Percentiles rank a stretch among this genome's conserved stretches.
These are phyloP conservation scores for Rhinogobius similis DNA, from an alignment of 2,113 vertebrate genomes.

Conservation along the genomic window DNA sequence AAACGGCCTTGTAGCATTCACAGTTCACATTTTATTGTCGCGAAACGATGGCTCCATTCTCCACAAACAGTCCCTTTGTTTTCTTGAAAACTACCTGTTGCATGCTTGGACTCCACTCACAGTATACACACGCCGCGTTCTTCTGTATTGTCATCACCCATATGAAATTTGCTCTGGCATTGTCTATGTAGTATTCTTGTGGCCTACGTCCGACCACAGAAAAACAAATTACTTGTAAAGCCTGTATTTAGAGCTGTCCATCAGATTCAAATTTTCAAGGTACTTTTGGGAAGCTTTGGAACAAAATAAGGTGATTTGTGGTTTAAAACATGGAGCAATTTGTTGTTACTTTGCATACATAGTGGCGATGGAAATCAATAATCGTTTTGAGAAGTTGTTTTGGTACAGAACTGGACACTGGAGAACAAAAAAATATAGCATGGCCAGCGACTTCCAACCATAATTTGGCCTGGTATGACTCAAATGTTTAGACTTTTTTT, in stretches of 20 bases:
- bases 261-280: constrained; percentile 42
- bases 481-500: no score
- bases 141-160: constrained; percentile 57
- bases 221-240: constrained; percentile 61
- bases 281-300: constrained; percentile 30
- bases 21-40: background rate
- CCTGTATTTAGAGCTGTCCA: constrained; percentile 50
- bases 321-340: no score
- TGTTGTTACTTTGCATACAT: no score
- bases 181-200: constrained; percentile 59
- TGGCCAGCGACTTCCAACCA: constrained; percentile 46
- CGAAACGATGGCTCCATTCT: constrained; percentile 1
- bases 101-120: constrained; percentile 35
- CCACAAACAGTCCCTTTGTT: background rate
- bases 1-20: background rate
- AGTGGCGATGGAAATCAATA: no score
- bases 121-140: background rate
- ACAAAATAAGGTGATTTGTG: constrained; percentile 12
- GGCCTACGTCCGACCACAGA: constrained; percentile 50
- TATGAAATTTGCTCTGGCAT: constrained; percentile 62
- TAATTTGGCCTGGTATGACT: constrained; percentile 62
- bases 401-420: background rate
- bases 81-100: constrained; percentile 6
- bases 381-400: constrained; percentile 31
- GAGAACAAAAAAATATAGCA: constrained; percentile 15